Base-by-base conservation (phyloP, 2,888 invertebrate species). In the Melanostoma mellinum region DNA sequence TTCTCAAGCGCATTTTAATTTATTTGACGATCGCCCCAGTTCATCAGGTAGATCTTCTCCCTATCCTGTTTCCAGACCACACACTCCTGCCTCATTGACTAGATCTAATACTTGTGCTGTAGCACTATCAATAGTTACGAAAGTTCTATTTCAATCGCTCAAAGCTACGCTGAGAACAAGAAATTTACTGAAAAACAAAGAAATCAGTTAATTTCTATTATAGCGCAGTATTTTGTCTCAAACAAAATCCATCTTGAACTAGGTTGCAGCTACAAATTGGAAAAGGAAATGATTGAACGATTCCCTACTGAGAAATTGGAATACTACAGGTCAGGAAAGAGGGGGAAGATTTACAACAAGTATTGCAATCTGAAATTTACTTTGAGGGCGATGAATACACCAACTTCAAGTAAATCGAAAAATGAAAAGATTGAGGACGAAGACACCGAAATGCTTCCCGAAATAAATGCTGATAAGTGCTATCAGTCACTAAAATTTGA, bases 131-230 rank as follows among this genome's bases (percentile, higher is more conserved):
- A n/a, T n/a, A n/a, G n/a, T n/a, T n/a, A n/a, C n/a, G n/a, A n/a
- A n/a, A n/a, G n/a, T n/a, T n/a, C n/a, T n/a, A n/a, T n/a, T n/a
- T n/a, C n/a, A n/a, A n/a, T n/a, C n/a, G n/a, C n/a, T n/a, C n/a
- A 33, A 38, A 35, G 20, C 30, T 86, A 86, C 50, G 53, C 52
- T 0, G 85, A 44, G 50, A 58, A 36, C 0, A 6, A 50, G 3
- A 84, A 71, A 72, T 86, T 87, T 48, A 53, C 86, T 50, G 86
- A 87, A 38, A 85, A 86, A 30, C 86, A 86, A 42, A 60, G 86
- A 81, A 67, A 36, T 52, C 30, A 46, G 10, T 42, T 86, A 50
- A 77, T 87, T 8, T 68, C 38, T 40, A 8, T 58, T 52, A 33
- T 50, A 52, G 80, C 84, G 4, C 63, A 73, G 48, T 86, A 77